A percentile compares a stretch with the other conserved stretches of the same genome.
Conservation (phyloP, 2,113 vertebrate species). For the Helogale parvula region DNA sequence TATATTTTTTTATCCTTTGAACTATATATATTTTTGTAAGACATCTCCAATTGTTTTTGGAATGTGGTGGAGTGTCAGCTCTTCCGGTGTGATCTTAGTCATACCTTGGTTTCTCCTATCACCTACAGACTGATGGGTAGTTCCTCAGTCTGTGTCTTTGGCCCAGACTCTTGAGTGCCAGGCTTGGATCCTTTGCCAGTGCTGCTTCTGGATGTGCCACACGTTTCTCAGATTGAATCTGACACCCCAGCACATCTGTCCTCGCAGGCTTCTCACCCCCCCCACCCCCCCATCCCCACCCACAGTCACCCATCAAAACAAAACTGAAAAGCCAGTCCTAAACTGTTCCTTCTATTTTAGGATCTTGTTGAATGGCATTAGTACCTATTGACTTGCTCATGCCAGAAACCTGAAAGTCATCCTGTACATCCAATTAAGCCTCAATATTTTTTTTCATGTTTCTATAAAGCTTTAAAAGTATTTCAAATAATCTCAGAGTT, state of each 20-base stretch:
- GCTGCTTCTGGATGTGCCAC: background rate
- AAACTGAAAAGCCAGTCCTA: background rate
- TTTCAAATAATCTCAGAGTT: constrained; percentile 20
- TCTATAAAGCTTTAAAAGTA: constrained; percentile 40
- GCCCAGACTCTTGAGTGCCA: background rate
- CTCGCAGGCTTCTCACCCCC: background rate
- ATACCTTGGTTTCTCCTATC: background rate
- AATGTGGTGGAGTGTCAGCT: background rate
- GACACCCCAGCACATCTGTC: background rate
- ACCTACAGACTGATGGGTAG: background rate
- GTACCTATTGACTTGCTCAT: background rate
- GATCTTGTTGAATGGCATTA: background rate
- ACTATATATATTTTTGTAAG: background rate
- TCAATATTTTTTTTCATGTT: background rate
- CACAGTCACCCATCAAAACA: background rate
- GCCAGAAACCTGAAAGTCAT: constrained; percentile 2
- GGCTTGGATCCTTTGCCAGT: background rate
- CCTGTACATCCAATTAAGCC: background rate
- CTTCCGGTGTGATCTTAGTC: background rate
- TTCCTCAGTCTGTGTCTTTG: background rate
- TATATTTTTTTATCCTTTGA: constrained; percentile 23
- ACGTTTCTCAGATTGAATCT: background rate
- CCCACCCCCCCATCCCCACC: too few relatives aligned
- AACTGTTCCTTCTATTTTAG: background rate
- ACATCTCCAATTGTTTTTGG: background rate